phyloP scores from a whole-genome alignment of 1,140 invertebrate species.

The Drosophila repleta region DNA sequence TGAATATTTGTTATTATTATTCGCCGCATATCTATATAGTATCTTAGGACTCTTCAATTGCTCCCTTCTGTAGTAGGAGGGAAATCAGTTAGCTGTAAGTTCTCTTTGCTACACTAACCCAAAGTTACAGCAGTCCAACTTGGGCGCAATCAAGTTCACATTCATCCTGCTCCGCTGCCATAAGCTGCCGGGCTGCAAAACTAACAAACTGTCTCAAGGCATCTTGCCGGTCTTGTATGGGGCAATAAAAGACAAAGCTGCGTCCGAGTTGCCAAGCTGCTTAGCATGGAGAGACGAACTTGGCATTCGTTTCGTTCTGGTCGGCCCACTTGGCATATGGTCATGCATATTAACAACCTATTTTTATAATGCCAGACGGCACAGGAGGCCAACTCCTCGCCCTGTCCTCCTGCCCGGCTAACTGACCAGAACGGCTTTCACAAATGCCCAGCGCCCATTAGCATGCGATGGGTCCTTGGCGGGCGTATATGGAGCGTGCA shows the following conservation, averaged over 20 bases:
- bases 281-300: slow-evolving; percentile 34
- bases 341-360: slow-evolving; percentile 83
- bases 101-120: slow-evolving; percentile 3
- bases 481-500: neutral
- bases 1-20: no score
- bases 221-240: slow-evolving; percentile 17
- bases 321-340: slow-evolving; percentile 61
- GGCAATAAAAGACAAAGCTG: slow-evolving; percentile 52
- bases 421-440: slow-evolving; percentile 62
- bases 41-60: no score
- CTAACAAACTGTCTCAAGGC: slow-evolving; percentile 44
- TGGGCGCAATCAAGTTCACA: slow-evolving; percentile 37
- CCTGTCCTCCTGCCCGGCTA: slow-evolving; percentile 16
- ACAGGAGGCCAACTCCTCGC: neutral
- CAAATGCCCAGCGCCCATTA: slow-evolving; percentile 42
- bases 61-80: neutral
- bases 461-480: slow-evolving; percentile 30
- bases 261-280: slow-evolving; percentile 42
- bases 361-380: slow-evolving; percentile 64
- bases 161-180: slow-evolving; percentile 6
- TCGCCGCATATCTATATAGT: no score
- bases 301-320: slow-evolving; percentile 33
- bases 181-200: slow-evolving; percentile 6
- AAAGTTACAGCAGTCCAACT: slow-evolving; percentile 22
- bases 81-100: slow-evolving; percentile 1